These are phyloP conservation scores for Ceyx erithaca DNA, from an alignment of 2,797 vertebrate genomes.

Conservation along the genomic window DNA sequence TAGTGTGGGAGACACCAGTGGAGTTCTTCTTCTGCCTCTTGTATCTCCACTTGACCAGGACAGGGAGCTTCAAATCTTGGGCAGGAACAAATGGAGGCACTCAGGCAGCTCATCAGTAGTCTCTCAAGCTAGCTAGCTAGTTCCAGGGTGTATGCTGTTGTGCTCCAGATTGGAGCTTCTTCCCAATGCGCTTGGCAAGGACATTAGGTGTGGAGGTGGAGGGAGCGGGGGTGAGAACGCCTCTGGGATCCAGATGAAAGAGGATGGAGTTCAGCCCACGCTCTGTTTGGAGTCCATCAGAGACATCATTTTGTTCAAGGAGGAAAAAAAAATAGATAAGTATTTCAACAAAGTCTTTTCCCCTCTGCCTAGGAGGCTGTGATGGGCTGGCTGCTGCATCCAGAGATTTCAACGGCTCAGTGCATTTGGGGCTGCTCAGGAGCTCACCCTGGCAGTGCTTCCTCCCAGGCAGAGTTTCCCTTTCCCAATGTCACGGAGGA, in stretches of 20 bases:
- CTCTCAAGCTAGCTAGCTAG: background rate
- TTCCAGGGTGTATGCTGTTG: background rate
- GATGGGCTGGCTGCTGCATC: background rate
- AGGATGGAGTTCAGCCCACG: background rate
- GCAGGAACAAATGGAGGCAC: background rate
- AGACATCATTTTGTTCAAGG: accelerated
- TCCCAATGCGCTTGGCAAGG: background rate
- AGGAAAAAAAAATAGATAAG: background rate
- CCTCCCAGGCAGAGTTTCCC: background rate
- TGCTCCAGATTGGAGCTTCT: background rate
- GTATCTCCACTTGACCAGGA: no score
- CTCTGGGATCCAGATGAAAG: background rate
- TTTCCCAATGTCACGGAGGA: background rate
- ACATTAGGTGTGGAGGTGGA: background rate
- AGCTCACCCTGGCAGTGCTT: background rate
- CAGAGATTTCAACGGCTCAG: accelerated
- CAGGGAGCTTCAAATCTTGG: background rate
- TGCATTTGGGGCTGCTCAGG: background rate
- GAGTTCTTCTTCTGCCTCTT: background rate
- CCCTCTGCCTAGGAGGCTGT: background rate
- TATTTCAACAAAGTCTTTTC: background rate
- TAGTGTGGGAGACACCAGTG: background rate
- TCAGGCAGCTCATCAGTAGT: background rate
- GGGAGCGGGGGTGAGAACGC: accelerated
- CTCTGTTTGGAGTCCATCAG: background rate